Conservation (phyloP, 1,140 invertebrate species). For the Patella vulgata region DNA sequence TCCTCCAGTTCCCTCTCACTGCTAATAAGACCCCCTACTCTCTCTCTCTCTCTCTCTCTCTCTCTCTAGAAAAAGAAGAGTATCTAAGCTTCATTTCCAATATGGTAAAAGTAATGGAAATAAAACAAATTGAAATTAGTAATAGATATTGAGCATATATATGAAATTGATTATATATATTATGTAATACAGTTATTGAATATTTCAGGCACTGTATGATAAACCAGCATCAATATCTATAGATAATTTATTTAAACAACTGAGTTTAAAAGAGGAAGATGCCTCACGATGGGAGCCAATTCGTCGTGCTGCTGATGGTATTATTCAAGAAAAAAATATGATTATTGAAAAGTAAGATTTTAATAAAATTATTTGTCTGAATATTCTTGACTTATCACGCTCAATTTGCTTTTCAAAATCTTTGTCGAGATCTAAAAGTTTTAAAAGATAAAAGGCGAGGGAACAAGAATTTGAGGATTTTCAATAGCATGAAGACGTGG, state of each 20-base stretch:
- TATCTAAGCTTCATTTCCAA: too few species aligned
- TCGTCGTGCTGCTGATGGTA: slow-evolving; percentile 50
- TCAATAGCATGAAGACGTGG: too few species aligned
- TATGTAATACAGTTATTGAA: background rate
- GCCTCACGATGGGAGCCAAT: slow-evolving; percentile 43
- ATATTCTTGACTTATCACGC: background rate
- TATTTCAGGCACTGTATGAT: slow-evolving; percentile 14
- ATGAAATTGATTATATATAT: too few species aligned
- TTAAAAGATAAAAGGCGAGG: background rate
- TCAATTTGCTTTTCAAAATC: background rate
- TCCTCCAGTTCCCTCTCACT: too few species aligned
- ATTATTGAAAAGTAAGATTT: slow-evolving; percentile 51
- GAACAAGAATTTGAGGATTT: background rate
- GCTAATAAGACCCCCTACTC: too few species aligned
- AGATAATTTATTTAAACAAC: slow-evolving; percentile 26
- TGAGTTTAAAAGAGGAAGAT: slow-evolving; percentile 33
- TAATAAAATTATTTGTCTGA: too few species aligned
- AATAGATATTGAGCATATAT: too few species aligned
- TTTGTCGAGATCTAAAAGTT: background rate
- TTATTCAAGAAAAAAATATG: slow-evolving; percentile 54
- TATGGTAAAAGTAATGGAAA: too few species aligned
- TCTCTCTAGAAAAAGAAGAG: too few species aligned
- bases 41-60: too few species aligned
- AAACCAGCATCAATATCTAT: slow-evolving; percentile 12
- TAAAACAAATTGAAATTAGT: too few species aligned